A percentile compares a stretch with the other conserved stretches of the same genome.
Evolutionary conservation across 2,888 invertebrate genomes (phyloP).

Genomic region (Eupeodes latifasciatus): DNA sequence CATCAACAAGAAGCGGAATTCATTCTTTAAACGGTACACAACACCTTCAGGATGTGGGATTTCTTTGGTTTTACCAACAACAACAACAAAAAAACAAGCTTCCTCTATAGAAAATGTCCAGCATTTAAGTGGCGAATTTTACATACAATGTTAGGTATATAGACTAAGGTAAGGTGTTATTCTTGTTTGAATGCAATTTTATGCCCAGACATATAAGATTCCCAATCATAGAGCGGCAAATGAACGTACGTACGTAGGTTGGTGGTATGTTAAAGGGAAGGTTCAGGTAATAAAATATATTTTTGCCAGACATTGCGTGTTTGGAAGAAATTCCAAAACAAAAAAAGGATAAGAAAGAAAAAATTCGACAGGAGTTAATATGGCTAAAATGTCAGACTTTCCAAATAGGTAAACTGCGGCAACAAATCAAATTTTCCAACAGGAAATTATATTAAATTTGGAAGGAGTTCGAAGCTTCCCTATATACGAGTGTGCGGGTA

Average conservation of each 20-base stretch:
- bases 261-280: slow-evolving; percentile 1
- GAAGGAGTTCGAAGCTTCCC: slow-evolving; percentile 54
- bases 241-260: too few relatives aligned
- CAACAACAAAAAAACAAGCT: slow-evolving; percentile 30
- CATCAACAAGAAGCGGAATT: slow-evolving; percentile 11
- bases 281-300: slow-evolving; percentile 62
- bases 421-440: slow-evolving; percentile 67
- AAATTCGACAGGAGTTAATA: slow-evolving; percentile 60
- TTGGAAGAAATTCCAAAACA: slow-evolving; percentile 55
- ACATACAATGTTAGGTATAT: not conserved
- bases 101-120: slow-evolving; percentile 59
- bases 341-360: slow-evolving; percentile 55
- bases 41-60: slow-evolving; percentile 47
- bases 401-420: slow-evolving; percentile 38
- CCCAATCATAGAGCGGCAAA: not conserved
- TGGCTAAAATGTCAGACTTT: slow-evolving; percentile 65
- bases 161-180: not conserved
- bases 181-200: slow-evolving; percentile 48
- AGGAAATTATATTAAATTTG: slow-evolving; percentile 70
- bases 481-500: not conserved
- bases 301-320: slow-evolving; percentile 70
- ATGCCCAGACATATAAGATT: slow-evolving; percentile 27
- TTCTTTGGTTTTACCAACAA: slow-evolving; percentile 37
- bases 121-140: slow-evolving; percentile 26
- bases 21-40: slow-evolving; percentile 49